Conservation (phyloP, 2,797 vertebrate species). For the Oophaga sylvatica region DNA sequence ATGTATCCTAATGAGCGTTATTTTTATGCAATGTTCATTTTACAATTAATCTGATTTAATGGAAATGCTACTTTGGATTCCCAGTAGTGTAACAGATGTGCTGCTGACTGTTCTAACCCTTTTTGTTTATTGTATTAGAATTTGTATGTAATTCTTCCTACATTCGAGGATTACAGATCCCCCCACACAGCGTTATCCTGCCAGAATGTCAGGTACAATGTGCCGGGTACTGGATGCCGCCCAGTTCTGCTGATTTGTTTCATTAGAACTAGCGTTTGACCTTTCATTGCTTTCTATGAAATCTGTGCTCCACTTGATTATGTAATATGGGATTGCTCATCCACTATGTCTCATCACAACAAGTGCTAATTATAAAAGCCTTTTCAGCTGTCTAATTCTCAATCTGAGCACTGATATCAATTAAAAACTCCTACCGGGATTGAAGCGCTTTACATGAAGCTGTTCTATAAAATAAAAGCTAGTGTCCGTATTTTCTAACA, state of each 20-base stretch:
- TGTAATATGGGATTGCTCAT: constrained; percentile 43
- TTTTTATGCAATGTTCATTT: neutral
- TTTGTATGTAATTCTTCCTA: neutral
- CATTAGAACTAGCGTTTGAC: constrained; percentile 46
- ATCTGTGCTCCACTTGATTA: constrained; percentile 33
- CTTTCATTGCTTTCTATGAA: constrained; percentile 56
- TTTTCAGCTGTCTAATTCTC: constrained; percentile 27
- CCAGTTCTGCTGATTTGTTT: constrained; percentile 26
- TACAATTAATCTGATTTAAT: neutral
- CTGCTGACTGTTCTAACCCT: neutral
- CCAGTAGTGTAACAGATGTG: neutral
- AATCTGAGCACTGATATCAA: constrained; percentile 18
- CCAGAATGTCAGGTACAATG: constrained; percentile 7
- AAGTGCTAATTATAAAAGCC: constrained; percentile 48
- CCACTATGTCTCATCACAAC: constrained; percentile 32
- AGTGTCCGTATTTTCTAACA: neutral
- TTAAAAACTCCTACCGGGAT: constrained; percentile 1
- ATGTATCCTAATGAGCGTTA: neutral
- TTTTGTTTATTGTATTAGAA: neutral
- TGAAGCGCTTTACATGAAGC: neutral
- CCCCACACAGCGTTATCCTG: constrained; percentile 11
- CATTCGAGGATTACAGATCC: neutral
- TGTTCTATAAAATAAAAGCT: neutral
- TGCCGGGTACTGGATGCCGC: constrained; percentile 17
- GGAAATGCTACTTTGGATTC: neutral